Evolutionary conservation across 1,140 invertebrate genomes (phyloP), one percentile per base, ranked within the genome.

Genomic region (Lamellibrachia luymesi): DNA sequence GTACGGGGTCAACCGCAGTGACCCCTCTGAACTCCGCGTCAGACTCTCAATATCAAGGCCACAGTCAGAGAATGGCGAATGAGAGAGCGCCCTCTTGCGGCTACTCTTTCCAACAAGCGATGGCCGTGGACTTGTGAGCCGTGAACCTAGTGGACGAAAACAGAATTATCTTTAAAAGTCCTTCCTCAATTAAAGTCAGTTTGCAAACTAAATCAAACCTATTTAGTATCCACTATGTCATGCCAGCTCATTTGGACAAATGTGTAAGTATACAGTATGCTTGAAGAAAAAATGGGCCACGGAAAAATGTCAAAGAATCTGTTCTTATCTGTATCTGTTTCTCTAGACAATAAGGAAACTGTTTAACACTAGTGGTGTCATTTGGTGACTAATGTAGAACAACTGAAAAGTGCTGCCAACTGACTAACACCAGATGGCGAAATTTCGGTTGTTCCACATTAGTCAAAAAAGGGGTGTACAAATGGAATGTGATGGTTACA

Each of bases 31-130:
- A 95, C 99, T 99, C 93, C 98, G 97, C 94, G 99, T 99, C 97
- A 99, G 98, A 92, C 98, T 98, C 95, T 98, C 98, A 94, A 99
- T 98, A 96, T 99, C 98, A 95, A 99, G 97, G 50, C 98, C 98
- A 95, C 98, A 98, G 92, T 96, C 96, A 0, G 98, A 99, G 95
- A 99, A 99, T 0, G 99, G 98, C 17, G 98, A 99, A 96, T 98
- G 98, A 92, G 98, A 99, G 1, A 99, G 97, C 0, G 98, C 98
- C 92, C 99, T 97, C 96, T 99, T 99, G 17, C 98, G 97, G 95
- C 98, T 92, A 93, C 94, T 95, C 89, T 95, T 95, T n/a, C 94
- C 94, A 56, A 95, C 92, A 92, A 95, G 94, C 91, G 95, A 95
- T 38, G 95, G 95, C 80, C 95, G 93, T 7, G 95, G 95, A 94